Evolutionary conservation across 2,888 invertebrate species (phyloP).

Genomic region (Agrotis clavis): DNA sequence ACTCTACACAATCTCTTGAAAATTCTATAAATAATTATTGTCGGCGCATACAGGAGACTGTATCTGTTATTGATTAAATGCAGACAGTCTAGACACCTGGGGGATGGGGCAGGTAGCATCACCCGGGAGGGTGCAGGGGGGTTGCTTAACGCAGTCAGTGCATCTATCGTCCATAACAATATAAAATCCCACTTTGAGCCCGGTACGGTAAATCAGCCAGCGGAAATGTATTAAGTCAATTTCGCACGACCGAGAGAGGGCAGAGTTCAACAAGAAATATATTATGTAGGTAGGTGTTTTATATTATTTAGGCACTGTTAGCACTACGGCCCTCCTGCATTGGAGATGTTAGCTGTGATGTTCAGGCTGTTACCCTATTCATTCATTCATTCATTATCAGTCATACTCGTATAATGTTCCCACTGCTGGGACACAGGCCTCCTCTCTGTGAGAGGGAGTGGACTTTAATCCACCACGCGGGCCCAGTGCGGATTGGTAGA

Average conservation of each 20-base stretch:
- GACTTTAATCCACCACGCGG: too few relatives aligned
- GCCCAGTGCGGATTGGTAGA: too few relatives aligned
- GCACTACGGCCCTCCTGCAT: neutral
- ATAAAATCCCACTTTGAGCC: conserved; percentile 13
- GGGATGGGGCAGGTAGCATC: neutral
- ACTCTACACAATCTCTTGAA: neutral
- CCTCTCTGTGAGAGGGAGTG: too few relatives aligned
- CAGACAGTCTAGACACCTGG: conserved; percentile 24
- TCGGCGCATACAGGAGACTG: neutral
- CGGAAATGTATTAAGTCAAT: conserved; percentile 45
- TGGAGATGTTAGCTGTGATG: neutral
- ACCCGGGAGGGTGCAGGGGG: neutral
- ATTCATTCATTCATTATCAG: too few relatives aligned
- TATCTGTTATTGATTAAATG: conserved; percentile 34
- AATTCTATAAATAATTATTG: neutral
- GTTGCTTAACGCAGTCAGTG: neutral
- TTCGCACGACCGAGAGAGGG: conserved; percentile 24
- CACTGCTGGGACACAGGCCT: too few relatives aligned
- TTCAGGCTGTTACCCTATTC: neutral
- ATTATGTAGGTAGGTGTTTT: conserved; percentile 2
- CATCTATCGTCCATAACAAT: neutral
- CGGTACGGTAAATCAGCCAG: conserved; percentile 42
- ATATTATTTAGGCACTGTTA: neutral
- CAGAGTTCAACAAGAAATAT: conserved; percentile 32
- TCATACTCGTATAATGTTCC: too few relatives aligned